Percentiles rank a stretch among this genome's conserved stretches.
Conservation (phyloP, 2,113 vertebrate species). For the Smithornis capensis region DNA sequence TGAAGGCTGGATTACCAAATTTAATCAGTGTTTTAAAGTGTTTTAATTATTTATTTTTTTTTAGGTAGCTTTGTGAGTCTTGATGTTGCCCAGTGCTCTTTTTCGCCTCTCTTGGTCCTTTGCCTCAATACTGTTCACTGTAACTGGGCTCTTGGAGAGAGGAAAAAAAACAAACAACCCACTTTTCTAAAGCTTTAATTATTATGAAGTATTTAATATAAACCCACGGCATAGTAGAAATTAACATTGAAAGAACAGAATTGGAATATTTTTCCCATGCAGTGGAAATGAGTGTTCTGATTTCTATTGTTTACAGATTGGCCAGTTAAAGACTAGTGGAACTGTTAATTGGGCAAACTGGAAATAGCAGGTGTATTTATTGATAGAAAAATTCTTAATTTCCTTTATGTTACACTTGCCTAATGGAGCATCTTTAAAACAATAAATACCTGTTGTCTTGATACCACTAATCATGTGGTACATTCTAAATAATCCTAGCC, state of each 20-base stretch:
- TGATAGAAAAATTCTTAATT: not conserved
- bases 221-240: not conserved
- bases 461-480: not conserved
- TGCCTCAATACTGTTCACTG: not conserved
- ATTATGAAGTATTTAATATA: not conserved
- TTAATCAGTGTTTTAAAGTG: not conserved
- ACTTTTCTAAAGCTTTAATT: not conserved
- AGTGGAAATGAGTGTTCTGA: not conserved
- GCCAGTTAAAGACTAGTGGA: not conserved
- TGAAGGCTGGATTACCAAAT: not conserved
- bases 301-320: not conserved
- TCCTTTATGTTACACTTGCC: not conserved
- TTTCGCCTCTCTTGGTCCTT: not conserved
- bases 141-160: not conserved
- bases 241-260: not conserved
- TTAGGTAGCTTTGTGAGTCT: not conserved
- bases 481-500: not conserved
- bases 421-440: not conserved
- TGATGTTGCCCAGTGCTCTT: not conserved
- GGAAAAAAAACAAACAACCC: too few relatives aligned
- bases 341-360: not conserved
- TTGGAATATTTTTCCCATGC: not conserved
- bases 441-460: not conserved
- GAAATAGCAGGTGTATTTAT: not conserved
- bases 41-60: not conserved